Base-by-base conservation (phyloP, 1,140 invertebrate genomes). In the Mizuhopecten yessoensis region DNA sequence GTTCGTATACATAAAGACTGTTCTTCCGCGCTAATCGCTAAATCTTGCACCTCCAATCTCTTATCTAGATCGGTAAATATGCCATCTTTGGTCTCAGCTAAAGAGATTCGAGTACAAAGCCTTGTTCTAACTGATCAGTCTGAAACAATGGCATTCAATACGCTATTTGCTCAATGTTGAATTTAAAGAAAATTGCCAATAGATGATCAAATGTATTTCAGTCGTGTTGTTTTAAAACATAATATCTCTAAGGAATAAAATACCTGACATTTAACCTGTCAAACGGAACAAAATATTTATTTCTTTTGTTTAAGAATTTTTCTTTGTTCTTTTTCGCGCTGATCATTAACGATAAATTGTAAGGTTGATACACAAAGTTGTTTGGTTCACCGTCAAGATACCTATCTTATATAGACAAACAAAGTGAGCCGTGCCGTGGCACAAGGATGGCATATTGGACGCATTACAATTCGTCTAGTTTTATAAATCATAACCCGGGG, bases 11-110 rank as follows among this genome's bases (percentile, higher is more conserved):
- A 39, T 33, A 42, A 90, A 75, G 42, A 87, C 39, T 42, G 42
- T 90, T 86, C 42, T 90, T n/a, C 34, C 39, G 23, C 87, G 33
- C 34, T 90, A 42, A 90, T 90, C 89, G 36, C 39, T 33, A 33
- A 42, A 90, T 90, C 89, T 39, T 87, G 86, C 39, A 90, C 89
- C 89, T 90, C 86, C 42, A 42, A 86, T 87, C 86, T 34, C 89
- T 13, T 34, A 90, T 75, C 57, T 75, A 75, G 57, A 75, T 75
- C 57, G 23, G 57, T 75, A 75, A 75, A 75, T 75, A 75, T 75
- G 57, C 57, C 57, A 75, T 75, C 57, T 75, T 75, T 75, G 57
- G 57, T 75, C 57, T 29, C 57, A 9, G 23, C 57, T n/a, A 75
- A 75, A 75, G 57, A 75, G 57, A 75, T 75, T n/a, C 57, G 5